These are phyloP conservation scores for Calyptomena viridis DNA, from an alignment of 2,113 vertebrate species.

Conservation along the genomic window DNA sequence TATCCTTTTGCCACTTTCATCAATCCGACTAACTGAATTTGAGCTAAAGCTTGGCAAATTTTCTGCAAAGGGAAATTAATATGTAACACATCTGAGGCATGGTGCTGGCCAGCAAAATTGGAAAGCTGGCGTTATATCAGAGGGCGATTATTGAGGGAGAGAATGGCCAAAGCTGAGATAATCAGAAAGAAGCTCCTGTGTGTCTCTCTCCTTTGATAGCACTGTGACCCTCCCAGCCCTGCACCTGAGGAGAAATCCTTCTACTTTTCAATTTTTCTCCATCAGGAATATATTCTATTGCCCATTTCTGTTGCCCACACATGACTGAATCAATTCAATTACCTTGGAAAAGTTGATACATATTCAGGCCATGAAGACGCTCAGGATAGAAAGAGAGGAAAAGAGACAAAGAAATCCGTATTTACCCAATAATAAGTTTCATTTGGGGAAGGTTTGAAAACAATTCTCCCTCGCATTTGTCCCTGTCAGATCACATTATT, in stretches of 20 bases:
- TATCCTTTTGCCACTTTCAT: conserved; percentile 97
- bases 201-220: conserved; percentile 80
- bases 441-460: conserved; percentile 98
- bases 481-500: conserved; percentile 99
- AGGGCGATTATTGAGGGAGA: conserved; percentile 84
- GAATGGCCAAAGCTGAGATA: conserved; percentile 84
- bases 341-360: conserved; percentile 88
- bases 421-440: conserved; percentile 99
- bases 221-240: conserved; percentile 65
- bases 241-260: conserved; percentile 66
- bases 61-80: conserved; percentile 95
- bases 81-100: conserved; percentile 94
- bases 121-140: conserved; percentile 82
- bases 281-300: conserved; percentile 87
- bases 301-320: conserved; percentile 87
- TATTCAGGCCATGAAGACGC: conserved; percentile 90
- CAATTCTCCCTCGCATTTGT: conserved; percentile 98
- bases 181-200: conserved; percentile 87
- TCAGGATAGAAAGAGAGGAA: conserved; percentile 66
- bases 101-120: conserved; percentile 80
- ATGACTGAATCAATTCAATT: conserved; percentile 99
- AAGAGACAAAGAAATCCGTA: conserved; percentile 92
- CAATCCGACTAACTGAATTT: conserved; percentile 99
- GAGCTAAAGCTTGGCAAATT: conserved; percentile 88
- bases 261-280: conserved; percentile 86